Conservation (phyloP, 2,113 vertebrate species). For the Dasyprocta punctata region DNA sequence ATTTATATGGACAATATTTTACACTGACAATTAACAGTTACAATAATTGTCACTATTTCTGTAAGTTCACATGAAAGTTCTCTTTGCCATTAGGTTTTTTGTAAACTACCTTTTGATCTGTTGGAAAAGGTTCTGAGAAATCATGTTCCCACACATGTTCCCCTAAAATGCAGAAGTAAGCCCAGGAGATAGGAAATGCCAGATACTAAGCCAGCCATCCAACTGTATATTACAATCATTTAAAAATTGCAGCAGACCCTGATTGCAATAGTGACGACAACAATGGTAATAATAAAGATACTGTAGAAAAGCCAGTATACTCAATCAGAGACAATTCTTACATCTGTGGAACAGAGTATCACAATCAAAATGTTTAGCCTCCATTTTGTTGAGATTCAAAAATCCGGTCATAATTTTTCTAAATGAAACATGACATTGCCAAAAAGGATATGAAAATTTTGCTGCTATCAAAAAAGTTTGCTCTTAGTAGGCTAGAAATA, state of each 20-base stretch:
- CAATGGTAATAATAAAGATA: background rate
- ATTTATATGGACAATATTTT: too few species aligned
- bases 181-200: background rate
- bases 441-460: background rate
- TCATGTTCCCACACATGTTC: background rate
- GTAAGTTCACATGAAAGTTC: background rate
- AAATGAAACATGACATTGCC: background rate
- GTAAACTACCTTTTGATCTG: background rate
- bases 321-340: background rate
- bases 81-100: background rate
- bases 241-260: background rate
- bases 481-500: background rate
- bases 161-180: background rate
- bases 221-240: background rate
- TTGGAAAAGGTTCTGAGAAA: background rate
- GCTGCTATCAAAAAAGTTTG: background rate
- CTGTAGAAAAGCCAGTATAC: background rate
- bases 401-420: background rate
- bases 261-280: background rate
- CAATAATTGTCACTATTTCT: background rate
- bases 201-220: background rate
- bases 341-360: background rate
- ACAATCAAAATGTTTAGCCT: background rate
- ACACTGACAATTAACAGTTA: background rate
- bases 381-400: background rate